Evolutionary conservation across 92 coral and sea anemone genomes (phyloP).

Genomic region (Paragorgia papillata): DNA sequence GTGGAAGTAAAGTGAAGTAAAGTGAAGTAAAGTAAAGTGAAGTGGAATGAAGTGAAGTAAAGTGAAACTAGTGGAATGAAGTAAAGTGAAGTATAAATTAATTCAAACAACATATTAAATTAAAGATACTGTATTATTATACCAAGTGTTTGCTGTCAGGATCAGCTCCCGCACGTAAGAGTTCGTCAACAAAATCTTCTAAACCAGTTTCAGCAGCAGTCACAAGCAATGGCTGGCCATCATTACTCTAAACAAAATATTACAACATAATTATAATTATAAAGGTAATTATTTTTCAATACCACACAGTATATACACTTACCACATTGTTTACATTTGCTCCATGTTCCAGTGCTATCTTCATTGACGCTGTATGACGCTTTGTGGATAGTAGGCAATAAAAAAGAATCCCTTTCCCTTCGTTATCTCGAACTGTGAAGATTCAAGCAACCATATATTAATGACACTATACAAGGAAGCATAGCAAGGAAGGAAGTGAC

Average conservation of each 20-base stretch:
- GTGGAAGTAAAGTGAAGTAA: too few relatives aligned
- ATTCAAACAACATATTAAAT: too few relatives aligned
- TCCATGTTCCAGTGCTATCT: slow-evolving; percentile 79
- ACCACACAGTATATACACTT: too few relatives aligned
- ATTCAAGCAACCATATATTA: not conserved
- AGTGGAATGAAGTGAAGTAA: too few relatives aligned
- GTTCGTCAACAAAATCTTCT: slow-evolving; percentile 67
- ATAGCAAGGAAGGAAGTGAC: too few relatives aligned
- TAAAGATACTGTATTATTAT: too few relatives aligned
- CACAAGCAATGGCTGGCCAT: slow-evolving; percentile 82
- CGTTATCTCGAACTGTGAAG: slow-evolving; percentile 73
- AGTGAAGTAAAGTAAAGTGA: too few relatives aligned
- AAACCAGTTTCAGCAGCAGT: slow-evolving; percentile 83
- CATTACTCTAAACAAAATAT: slow-evolving; percentile 66
- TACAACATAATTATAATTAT: too few relatives aligned
- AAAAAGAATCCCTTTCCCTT: slow-evolving; percentile 92
- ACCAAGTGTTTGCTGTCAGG: slow-evolving; percentile 83
- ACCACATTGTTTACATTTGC: slow-evolving; percentile 81
- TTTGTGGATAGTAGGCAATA: slow-evolving; percentile 90
- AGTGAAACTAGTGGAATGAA: too few relatives aligned
- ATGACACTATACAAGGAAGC: too few relatives aligned
- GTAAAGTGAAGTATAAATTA: too few relatives aligned
- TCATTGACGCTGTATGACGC: slow-evolving; percentile 83
- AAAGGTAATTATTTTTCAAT: too few relatives aligned
- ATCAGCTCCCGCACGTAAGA: slow-evolving; percentile 79